These are phyloP conservation scores for Epizoanthus fatuus DNA, from an alignment of 92 coral and sea anemone genomes.

Conservation along the genomic window DNA sequence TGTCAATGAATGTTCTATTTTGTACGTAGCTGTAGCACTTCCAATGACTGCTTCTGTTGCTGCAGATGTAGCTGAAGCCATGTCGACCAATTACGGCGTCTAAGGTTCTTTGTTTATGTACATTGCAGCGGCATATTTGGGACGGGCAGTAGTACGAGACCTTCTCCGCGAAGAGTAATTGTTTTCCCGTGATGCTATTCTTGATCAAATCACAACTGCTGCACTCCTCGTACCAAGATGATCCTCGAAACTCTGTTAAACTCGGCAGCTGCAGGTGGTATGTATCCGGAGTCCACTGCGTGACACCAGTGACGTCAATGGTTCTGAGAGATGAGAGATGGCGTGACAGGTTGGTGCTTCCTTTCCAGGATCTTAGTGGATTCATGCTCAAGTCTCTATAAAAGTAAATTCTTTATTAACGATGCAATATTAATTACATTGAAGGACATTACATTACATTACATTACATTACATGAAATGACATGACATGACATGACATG, in stretches of 20 bases:
- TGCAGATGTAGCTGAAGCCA: neutral
- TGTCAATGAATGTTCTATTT: neutral
- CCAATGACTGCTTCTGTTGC: neutral
- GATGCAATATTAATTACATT: too few species aligned
- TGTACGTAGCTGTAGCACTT: neutral
- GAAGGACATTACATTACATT: too few species aligned
- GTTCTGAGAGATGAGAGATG: neutral
- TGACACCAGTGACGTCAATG: neutral
- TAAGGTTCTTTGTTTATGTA: neutral
- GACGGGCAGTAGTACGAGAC: neutral
- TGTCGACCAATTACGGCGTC: neutral
- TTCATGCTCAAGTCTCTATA: neutral
- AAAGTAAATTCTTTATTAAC: too few species aligned
- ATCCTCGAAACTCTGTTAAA: neutral
- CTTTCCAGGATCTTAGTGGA: neutral
- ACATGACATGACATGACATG: too few species aligned
- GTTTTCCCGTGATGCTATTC: neutral
- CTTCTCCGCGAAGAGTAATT: neutral
- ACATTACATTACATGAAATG: too few species aligned
- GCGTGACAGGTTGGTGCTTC: neutral
- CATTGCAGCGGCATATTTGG: neutral
- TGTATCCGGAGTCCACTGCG: neutral
- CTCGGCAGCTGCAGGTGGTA: neutral
- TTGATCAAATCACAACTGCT: neutral
- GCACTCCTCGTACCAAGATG: conserved; percentile 2